Evolutionary conservation across 2,113 vertebrate genomes (phyloP), one percentile per base, ranked within the genome.

Genomic region (Castor canadensis): DNA sequence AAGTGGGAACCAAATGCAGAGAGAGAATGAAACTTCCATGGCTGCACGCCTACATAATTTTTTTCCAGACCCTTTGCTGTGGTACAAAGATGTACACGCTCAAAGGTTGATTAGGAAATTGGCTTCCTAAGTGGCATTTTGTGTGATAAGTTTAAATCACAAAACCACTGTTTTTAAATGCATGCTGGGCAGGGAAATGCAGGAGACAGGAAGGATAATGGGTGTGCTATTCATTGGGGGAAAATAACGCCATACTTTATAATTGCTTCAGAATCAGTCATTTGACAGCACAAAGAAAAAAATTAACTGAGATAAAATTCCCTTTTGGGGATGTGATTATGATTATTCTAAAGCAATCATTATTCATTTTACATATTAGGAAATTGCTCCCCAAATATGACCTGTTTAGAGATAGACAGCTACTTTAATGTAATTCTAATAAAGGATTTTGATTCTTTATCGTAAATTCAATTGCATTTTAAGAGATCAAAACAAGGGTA

Each of bases 281-380:
- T 98, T 93, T 91, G 71, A 95, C 97, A 97, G 97, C 97, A 98
- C 98, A 98, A 98, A 97, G 98, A 96, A 98, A 97, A 96, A 98
- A 98, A 98, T 97, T 98, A 97, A 98, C 96, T 95, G 62, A 94
- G 87, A 95, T 97, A 97, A 98, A 98, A 97, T 97, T 91, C 97
- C 89, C 96, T 96, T 89, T 97, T 40, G 93, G 96, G 97, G 96
- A 97, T 97, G 79, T 97, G 98, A 98, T 98, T 98, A 98, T 92
- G 96, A 98, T 97, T 98, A 97, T 98, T 98, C 97, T 97, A 97
- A 97, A 98, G 97, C 92, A 98, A 96, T 98, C 97, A 97, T 96
- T 96, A 97, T 95, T 98, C 77, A 72, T 97, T 98, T 98, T 98
- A 97, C 95, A 97, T 98, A 94, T 96, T 97, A 95, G 94, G 96